phyloP scores from a whole-genome alignment of 2,888 invertebrate genomes.

The Molanna angustata region DNA sequence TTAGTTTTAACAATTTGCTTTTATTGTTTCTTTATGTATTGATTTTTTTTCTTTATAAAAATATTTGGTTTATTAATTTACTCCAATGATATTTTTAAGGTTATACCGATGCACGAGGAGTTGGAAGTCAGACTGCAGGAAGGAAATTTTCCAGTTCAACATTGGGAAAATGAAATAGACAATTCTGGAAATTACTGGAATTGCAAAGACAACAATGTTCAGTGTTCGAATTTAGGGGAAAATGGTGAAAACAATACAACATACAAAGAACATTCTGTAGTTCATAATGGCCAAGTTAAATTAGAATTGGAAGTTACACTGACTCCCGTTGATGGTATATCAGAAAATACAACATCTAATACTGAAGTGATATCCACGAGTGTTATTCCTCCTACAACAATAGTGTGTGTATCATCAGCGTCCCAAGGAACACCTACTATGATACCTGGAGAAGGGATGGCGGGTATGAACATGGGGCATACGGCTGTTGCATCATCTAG shows the following conservation, averaged over 20 bases:
- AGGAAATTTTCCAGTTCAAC: slow-evolving; percentile 45
- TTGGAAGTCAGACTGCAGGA: slow-evolving; percentile 55
- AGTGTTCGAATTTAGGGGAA: background rate
- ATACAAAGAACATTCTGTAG: slow-evolving; percentile 37
- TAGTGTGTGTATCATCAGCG: slow-evolving; percentile 33
- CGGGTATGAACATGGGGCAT: slow-evolving; percentile 8
- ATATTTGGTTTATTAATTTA: no score
- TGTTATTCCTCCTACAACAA: slow-evolving; percentile 25
- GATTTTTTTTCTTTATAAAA: no score
- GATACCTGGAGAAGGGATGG: slow-evolving; percentile 12
- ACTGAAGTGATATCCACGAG: slow-evolving; percentile 7
- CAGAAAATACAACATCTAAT: slow-evolving; percentile 24
- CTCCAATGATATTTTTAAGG: no score
- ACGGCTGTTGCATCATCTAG: slow-evolving; percentile 47
- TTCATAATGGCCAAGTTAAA: slow-evolving; percentile 48
- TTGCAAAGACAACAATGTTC: slow-evolving; percentile 7
- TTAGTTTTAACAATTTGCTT: no score
- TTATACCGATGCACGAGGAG: slow-evolving; percentile 58
- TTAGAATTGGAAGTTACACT: slow-evolving; percentile 59
- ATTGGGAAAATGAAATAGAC: slow-evolving; percentile 15
- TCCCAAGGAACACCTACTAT: slow-evolving; percentile 32
- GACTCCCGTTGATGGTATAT: slow-evolving; percentile 58
- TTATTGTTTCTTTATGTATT: no score
- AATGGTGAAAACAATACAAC: background rate
- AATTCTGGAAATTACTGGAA: slow-evolving; percentile 16